Evolutionary conservation across 2,797 vertebrate genomes (phyloP).

Genomic region (Tadarida brasiliensis): DNA sequence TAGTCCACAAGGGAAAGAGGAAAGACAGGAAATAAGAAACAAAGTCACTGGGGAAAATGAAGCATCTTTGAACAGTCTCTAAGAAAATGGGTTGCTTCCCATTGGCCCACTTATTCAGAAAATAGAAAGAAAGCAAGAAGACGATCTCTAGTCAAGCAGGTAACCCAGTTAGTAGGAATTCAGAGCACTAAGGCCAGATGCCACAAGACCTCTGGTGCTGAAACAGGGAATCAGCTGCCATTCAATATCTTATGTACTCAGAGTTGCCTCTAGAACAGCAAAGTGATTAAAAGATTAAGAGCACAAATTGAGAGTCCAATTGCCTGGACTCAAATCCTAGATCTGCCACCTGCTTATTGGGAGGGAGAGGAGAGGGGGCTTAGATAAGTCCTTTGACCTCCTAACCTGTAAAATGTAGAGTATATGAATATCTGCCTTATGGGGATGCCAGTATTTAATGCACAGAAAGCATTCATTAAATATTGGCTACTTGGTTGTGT

Average conservation of each 20-base stretch:
- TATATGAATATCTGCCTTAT: neutral
- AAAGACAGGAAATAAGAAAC: neutral
- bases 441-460: neutral
- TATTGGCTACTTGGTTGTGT: neutral
- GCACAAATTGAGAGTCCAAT: slow-evolving; percentile 22
- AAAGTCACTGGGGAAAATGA: neutral
- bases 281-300: slow-evolving; percentile 48
- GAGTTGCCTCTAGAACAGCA: slow-evolving; percentile 60
- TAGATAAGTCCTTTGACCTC: neutral
- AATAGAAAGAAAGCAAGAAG: neutral
- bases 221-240: slow-evolving; percentile 51
- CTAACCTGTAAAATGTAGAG: neutral
- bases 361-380: accelerated
- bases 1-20: neutral
- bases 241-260: slow-evolving; percentile 42
- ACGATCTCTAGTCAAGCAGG: neutral
- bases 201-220: neutral
- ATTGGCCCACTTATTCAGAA: neutral
- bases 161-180: neutral
- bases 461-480: neutral
- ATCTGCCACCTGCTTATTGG: slow-evolving; percentile 32
- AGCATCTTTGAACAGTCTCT: neutral
- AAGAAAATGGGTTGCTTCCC: neutral
- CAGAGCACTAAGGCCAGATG: neutral
- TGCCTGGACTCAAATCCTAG: slow-evolving; percentile 50